Evolutionary conservation across 30 jellyfish, hydroid and myxozoan genomes (phyloP).

Genomic region (Aurelia aurita): DNA sequence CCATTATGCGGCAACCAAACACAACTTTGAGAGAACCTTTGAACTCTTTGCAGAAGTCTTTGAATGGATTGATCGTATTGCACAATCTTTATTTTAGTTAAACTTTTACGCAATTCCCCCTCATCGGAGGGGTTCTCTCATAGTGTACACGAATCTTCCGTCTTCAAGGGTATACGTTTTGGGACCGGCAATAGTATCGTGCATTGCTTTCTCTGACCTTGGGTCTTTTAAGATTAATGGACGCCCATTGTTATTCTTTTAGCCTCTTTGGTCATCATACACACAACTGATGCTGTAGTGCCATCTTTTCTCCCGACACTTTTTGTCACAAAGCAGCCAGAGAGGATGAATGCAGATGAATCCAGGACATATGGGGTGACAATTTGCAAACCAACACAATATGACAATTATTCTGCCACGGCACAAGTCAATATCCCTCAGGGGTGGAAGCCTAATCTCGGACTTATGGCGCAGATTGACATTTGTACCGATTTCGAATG

Average conservation of each 20-base stretch:
- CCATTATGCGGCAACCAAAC: no score
- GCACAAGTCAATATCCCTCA: constrained; percentile 23
- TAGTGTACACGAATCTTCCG: no score
- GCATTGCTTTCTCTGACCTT: no score
- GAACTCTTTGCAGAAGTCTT: no score
- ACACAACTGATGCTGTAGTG: background rate
- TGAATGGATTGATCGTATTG: no score
- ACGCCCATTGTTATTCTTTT: background rate
- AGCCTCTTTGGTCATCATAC: constrained; percentile 3
- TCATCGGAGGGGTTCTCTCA: no score
- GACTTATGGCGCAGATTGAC: constrained; percentile 12
- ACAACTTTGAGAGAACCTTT: no score
- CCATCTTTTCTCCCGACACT: constrained; percentile 11
- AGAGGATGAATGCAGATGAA: constrained; percentile 17
- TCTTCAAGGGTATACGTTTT: no score
- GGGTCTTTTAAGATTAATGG: no score
- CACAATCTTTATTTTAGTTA: no score
- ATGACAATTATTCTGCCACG: constrained; percentile 12
- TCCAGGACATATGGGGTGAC: constrained; percentile 24
- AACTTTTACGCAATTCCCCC: no score
- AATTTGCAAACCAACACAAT: constrained; percentile 19
- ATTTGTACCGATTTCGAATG: constrained; percentile 15
- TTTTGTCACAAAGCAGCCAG: constrained; percentile 24
- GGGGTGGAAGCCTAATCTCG: constrained; percentile 17
- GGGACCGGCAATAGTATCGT: no score